Evolutionary conservation across 2,888 invertebrate genomes (phyloP).

Genomic region (Eremobia ochroleuca): DNA sequence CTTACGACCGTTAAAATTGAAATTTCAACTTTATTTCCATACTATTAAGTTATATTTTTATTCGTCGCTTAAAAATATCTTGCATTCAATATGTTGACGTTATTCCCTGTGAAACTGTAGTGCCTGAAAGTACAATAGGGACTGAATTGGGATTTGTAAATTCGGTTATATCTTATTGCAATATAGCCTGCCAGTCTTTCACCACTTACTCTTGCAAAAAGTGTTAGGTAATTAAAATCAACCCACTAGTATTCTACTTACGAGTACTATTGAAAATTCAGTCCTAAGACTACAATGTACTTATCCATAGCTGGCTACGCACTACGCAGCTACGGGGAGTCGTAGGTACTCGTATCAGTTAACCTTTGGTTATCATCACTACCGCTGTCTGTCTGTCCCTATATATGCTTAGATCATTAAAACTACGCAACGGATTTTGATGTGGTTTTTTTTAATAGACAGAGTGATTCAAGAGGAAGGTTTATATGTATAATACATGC

Average conservation of each 20-base stretch:
- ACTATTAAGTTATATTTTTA: too few relatives aligned
- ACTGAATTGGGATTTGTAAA: slow-evolving; percentile 3
- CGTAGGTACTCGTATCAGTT: slow-evolving; percentile 19
- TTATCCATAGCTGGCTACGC: neutral
- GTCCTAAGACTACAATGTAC: neutral
- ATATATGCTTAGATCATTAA: too few relatives aligned
- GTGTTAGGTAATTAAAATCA: slow-evolving; percentile 9
- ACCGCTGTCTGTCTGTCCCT: too few relatives aligned
- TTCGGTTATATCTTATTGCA: slow-evolving; percentile 26
- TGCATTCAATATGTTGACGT: slow-evolving; percentile 51
- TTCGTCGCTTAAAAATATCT: too few relatives aligned
- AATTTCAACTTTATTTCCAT: too few relatives aligned
- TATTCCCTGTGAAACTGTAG: slow-evolving; percentile 39
- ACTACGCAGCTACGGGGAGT: slow-evolving; percentile 10
- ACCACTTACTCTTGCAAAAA: slow-evolving; percentile 26
- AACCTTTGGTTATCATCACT: slow-evolving; percentile 28
- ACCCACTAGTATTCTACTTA: neutral
- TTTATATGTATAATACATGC: too few relatives aligned
- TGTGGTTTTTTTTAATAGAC: too few relatives aligned
- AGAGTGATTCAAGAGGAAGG: too few relatives aligned
- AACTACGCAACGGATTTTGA: too few relatives aligned
- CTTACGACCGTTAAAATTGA: too few relatives aligned
- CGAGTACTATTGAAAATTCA: neutral
- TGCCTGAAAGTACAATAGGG: slow-evolving; percentile 11
- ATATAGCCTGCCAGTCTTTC: slow-evolving; percentile 13